Base-by-base conservation (phyloP, 2,797 vertebrate genomes). In the Pogoniulus pusillus region DNA sequence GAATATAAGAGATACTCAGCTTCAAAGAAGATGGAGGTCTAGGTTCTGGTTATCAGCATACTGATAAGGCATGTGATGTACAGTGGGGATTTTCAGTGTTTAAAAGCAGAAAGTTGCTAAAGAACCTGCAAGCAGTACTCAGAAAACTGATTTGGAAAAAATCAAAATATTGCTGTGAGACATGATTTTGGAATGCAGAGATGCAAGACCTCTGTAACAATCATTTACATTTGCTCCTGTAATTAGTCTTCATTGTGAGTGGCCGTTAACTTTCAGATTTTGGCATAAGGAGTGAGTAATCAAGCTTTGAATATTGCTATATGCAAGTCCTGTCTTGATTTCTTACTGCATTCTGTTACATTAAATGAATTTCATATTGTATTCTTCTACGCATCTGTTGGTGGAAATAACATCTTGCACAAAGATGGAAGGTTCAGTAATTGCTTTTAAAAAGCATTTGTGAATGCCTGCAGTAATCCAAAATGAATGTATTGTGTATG, bases 231-330 rank as follows among this genome's bases (percentile, higher is more conserved):
- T 23, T 60, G 6, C 45, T 72, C 45, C 39, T 72, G 34, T 75
- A 74, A 68, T 94, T 87, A 70, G 39, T 53, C 39, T 76, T n/a
- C 26, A 8, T 64, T 88, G 51, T 27, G n/a, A 77, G 23, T 87
- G 70, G 91, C 32, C 35, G 43, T 82, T 71, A 58, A 74, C 80
- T 95, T 95, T 86, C 51, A 80, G n/a, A 64, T 90, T 90, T 94
- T 87, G 43, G 82, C 30, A 10, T 16, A 24, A 78, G 27, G 53
- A 87, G 37, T 78, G 55, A 79, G 23, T 82, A 72, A 68, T 80
- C 23, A 58, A 32, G 20, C 22, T 82, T 93, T 76, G 58, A 69
- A 22, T 85, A 51, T 26, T 71, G 62, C 7, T 29, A 22, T 39
- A 23, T 5, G 12, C 24, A 58, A 74, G 12, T 69, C 45, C 34